Percentiles rank a stretch among this genome's conserved stretches.
Evolutionary conservation across 2,797 vertebrate genomes (phyloP).

Genomic region (Adelosebastes latens): DNA sequence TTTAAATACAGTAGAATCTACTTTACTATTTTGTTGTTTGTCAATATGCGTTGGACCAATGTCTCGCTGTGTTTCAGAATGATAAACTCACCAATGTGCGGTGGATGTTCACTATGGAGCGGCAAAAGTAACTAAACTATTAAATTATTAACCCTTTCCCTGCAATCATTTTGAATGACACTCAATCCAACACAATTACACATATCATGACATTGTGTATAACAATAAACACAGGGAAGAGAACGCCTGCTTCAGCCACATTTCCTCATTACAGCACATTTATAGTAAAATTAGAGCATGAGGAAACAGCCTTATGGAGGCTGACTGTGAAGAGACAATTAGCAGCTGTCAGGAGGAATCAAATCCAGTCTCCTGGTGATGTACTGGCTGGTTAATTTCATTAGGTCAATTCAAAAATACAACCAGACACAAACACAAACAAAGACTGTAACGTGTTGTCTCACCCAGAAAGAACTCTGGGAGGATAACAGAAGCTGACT

Average conservation of each 20-base stretch:
- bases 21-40: neutral
- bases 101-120: too few relatives aligned
- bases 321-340: slow-evolving; percentile 19
- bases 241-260: neutral
- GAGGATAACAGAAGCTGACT: slow-evolving; percentile 19
- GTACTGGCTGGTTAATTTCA: slow-evolving; percentile 24
- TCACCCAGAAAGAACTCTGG: slow-evolving; percentile 11
- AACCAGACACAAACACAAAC: slow-evolving; percentile 20
- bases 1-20: neutral
- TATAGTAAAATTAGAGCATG: neutral
- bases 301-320: neutral
- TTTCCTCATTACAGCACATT: neutral
- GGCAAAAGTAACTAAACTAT: neutral
- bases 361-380: neutral
- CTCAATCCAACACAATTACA: neutral
- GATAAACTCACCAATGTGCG: neutral
- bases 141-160: neutral
- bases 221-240: neutral
- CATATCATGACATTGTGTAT: neutral
- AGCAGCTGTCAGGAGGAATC: slow-evolving; percentile 36
- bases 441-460: neutral
- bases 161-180: neutral
- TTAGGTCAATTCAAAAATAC: slow-evolving; percentile 20
- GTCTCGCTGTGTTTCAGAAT: neutral
- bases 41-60: neutral